These are phyloP conservation scores for Toxonevra muliebris DNA, from an alignment of 2,888 invertebrate genomes.

Conservation along the genomic window DNA sequence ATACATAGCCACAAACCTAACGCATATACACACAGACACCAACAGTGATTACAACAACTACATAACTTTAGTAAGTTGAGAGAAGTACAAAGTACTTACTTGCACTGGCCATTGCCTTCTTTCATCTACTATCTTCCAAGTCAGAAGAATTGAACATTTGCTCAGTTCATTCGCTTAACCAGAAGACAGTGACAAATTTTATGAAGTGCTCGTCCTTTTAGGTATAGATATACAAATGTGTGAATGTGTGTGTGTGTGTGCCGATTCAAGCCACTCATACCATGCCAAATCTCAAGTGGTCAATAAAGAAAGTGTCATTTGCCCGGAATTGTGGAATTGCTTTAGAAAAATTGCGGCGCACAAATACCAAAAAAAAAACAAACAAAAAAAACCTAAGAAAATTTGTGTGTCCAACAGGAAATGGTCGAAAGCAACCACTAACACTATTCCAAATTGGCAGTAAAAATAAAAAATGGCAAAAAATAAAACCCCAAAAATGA, in stretches of 20 bases:
- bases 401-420: too few species aligned
- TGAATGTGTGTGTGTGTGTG: constrained; percentile 3
- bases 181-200: constrained; percentile 26
- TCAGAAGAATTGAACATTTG: constrained; percentile 21
- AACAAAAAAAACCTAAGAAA: too few species aligned
- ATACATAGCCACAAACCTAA: constrained; percentile 26
- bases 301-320: constrained; percentile 45
- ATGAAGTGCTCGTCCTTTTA: constrained; percentile 10
- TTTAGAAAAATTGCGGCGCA: constrained; percentile 17
- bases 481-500: constrained; percentile 13
- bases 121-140: not conserved
- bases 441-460: too few species aligned
- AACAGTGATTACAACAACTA: not conserved
- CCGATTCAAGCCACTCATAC: not conserved
- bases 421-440: too few species aligned
- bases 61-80: too few species aligned
- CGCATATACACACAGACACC: not conserved
- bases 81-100: too few species aligned
- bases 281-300: constrained; percentile 46
- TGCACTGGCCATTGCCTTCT: constrained; percentile 4
- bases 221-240: not conserved
- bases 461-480: not conserved
- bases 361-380: too few species aligned
- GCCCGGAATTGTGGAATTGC: constrained; percentile 41
- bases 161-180: constrained; percentile 22